These are phyloP conservation scores for Hemaris fuciformis DNA, from an alignment of 2,888 invertebrate genomes.

Conservation along the genomic window DNA sequence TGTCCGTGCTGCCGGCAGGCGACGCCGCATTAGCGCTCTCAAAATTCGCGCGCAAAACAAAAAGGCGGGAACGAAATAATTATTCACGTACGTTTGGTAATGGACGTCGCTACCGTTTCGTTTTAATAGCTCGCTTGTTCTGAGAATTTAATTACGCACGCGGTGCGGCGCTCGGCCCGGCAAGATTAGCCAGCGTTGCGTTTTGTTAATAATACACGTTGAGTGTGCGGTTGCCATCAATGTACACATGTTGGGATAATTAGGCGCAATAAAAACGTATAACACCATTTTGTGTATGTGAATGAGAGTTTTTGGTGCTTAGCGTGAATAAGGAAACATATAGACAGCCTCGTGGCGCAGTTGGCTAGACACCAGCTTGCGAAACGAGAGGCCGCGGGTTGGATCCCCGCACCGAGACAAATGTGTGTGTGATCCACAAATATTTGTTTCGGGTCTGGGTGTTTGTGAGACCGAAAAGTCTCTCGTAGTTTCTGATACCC, in stretches of 20 bases:
- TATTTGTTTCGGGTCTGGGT: no score
- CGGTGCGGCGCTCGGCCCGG: conserved; percentile 44
- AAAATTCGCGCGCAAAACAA: conserved; percentile 74
- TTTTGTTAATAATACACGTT: conserved; percentile 72
- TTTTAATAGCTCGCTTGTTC: conserved; percentile 79
- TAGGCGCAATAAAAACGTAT: no score
- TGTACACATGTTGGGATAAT: neutral
- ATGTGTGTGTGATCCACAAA: no score
- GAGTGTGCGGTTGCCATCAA: neutral
- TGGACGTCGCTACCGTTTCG: conserved; percentile 78
- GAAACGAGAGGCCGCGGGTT: no score
- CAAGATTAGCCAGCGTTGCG: conserved; percentile 76
- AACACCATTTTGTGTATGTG: no score
- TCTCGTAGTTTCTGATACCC: no score
- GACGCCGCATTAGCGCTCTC: conserved; percentile 75
- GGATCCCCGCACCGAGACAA: no score
- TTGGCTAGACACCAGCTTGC: no score
- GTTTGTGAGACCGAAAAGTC: no score
- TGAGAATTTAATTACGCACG: conserved; percentile 78
- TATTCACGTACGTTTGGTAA: conserved; percentile 80
- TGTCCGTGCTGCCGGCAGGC: conserved; percentile 69
- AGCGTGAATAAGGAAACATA: no score
- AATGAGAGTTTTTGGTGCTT: no score
- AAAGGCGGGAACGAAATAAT: conserved; percentile 80
- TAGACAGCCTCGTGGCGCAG: no score